phyloP scores from a whole-genome alignment of 1,140 invertebrate species.

The Lasioglossum albipes region DNA sequence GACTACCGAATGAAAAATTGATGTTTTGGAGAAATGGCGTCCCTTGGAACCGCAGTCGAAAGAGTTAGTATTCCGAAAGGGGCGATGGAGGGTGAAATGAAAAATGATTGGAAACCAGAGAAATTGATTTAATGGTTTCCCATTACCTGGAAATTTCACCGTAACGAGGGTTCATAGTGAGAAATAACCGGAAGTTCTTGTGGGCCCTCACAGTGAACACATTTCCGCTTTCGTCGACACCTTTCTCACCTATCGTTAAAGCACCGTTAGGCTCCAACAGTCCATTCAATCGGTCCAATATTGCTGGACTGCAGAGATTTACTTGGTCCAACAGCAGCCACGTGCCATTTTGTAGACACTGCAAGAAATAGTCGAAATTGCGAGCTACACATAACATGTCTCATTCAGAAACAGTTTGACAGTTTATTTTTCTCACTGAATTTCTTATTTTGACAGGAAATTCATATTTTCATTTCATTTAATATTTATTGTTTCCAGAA shows the following conservation, averaged over 20 bases:
- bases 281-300: slow-evolving; percentile 97
- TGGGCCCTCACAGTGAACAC: slow-evolving; percentile 91
- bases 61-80: too few species aligned
- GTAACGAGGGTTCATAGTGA: slow-evolving; percentile 96
- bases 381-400: neutral
- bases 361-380: slow-evolving; percentile 52
- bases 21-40: too few species aligned
- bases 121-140: neutral
- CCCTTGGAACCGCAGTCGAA: too few species aligned
- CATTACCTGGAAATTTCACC: slow-evolving; percentile 94
- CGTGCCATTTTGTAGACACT: slow-evolving; percentile 90
- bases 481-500: too few species aligned
- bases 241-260: slow-evolving; percentile 94
- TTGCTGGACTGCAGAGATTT: slow-evolving; percentile 97
- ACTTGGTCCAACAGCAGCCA: slow-evolving; percentile 98
- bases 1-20: too few species aligned
- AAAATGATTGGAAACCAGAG: too few species aligned
- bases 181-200: slow-evolving; percentile 94
- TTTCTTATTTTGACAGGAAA: too few species aligned
- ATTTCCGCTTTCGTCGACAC: slow-evolving; percentile 86
- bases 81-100: too few species aligned
- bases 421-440: too few species aligned
- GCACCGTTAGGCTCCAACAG: slow-evolving; percentile 95
- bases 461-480: too few species aligned
- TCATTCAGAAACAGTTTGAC: neutral